Base-by-base conservation (phyloP, 2,113 vertebrate genomes). In the Cavia aperea region DNA sequence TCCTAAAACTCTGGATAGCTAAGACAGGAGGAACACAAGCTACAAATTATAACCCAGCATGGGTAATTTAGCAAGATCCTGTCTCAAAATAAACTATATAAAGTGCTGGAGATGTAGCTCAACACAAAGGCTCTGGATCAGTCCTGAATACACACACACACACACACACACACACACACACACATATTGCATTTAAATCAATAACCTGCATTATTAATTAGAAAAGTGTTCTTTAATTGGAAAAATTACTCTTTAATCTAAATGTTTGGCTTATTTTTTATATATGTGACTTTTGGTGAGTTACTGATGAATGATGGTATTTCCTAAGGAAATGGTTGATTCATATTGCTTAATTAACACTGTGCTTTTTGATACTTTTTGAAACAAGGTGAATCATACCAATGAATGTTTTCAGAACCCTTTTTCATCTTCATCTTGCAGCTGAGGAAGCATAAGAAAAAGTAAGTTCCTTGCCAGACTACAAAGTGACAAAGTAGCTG, bases 201-300 rank as follows among this genome's bases (percentile, higher is more conserved):
- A 58, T 4, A 0, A 49, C 11, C 29, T 21, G 18, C 4, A 56
- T 56, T 81, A 63, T 12, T 86, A 75, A 51, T 63, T 49, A 7
- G 23, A n/a, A 94, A 91, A 77, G 13, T 10, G 3, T 70, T 89
- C 70, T 84, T 78, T 36, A 73, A 51, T 54, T 49, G 6, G 9
- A 39, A 94, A 92, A 92, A 78, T 11, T 11, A 4, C 60, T 92
- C 73, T 89, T 83, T 66, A 82, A 78, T 93, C 86, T 91, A 88
- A 63, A 33, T 72, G 39, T 39, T 83, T 89, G 23, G 16, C 33
- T 79, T 65, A 36, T 19, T 82, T 82, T 83, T 83, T 39, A 4
- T 51, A 68, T 75, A 56, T 68, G 29, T 92, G 54, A 86, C 77
- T 16, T 66, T 56, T 56, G 39, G 75, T 54, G 36, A 66, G 62